A percentile compares a stretch with the other conserved stretches of the same genome.
These are phyloP conservation scores for Sisor rabdophorus DNA, from an alignment of 2,113 vertebrate genomes.

Conservation along the genomic window DNA sequence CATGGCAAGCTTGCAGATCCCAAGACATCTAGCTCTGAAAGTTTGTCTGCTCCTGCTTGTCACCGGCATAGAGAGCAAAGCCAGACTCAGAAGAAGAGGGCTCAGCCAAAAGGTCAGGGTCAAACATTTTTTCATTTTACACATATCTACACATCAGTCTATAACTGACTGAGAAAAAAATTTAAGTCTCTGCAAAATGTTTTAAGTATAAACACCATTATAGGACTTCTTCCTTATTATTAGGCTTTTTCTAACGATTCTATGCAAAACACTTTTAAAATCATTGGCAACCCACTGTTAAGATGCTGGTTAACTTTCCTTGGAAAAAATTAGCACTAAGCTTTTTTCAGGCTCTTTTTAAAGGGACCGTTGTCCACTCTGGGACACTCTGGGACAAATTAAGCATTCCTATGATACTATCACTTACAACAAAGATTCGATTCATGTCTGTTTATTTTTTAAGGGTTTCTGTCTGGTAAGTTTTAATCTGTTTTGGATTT, in stretches of 20 bases:
- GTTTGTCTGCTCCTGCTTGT: conserved; percentile 61
- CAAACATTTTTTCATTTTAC: conserved; percentile 5
- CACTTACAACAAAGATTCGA: not conserved
- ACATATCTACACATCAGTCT: not conserved
- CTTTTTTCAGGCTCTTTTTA: not conserved
- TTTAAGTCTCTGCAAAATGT: not conserved
- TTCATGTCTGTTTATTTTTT: not conserved
- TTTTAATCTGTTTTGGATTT: not conserved
- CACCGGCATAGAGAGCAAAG: conserved; percentile 56
- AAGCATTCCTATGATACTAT: not conserved
- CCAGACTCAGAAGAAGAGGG: conserved; percentile 67
- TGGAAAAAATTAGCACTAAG: not conserved
- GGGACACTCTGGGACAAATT: not conserved
- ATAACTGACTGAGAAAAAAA: not conserved
- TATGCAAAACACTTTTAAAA: not conserved
- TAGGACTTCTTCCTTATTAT: not conserved
- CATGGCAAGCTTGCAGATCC: conserved; percentile 55
- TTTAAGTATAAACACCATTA: not conserved
- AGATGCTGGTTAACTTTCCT: not conserved
- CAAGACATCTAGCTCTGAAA: conserved; percentile 46
- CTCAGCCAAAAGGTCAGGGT: conserved; percentile 70
- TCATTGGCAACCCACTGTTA: too few species aligned
- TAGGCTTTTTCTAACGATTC: not conserved
- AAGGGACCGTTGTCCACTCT: not conserved
- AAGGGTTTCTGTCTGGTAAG: not conserved